Evolutionary conservation across 2,888 invertebrate genomes (phyloP).

Genomic region (Apamea epomidion): DNA sequence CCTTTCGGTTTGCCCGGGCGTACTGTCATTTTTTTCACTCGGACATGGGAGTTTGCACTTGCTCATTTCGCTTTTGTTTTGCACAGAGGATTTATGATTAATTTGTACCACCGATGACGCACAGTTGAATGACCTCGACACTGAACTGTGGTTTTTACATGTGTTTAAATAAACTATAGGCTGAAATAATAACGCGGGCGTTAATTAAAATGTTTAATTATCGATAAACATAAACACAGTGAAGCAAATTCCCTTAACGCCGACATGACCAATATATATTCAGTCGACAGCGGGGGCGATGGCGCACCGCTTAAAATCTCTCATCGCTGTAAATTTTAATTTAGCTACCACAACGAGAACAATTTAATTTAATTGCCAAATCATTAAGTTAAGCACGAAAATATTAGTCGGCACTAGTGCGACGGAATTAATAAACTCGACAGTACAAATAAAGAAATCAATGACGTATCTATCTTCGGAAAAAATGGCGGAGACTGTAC

Average conservation of each 20-base stretch:
- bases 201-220: conserved; percentile 67
- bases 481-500: conserved; percentile 87
- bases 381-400: conserved; percentile 90
- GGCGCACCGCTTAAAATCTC: conserved; percentile 80
- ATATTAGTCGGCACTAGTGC: conserved; percentile 88
- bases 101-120: conserved; percentile 76
- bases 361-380: conserved; percentile 90
- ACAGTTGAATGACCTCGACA: conserved; percentile 75
- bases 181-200: conserved; percentile 41
- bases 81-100: conserved; percentile 85
- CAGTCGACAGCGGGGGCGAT: conserved; percentile 71
- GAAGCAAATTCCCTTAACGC: conserved; percentile 72
- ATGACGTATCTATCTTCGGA: conserved; percentile 83
- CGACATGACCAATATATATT: conserved; percentile 76
- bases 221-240: conserved; percentile 66
- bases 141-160: conserved; percentile 55
- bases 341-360: conserved; percentile 89
- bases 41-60: conserved; percentile 87
- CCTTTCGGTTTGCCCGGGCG: conserved; percentile 88
- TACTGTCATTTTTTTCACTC: conserved; percentile 89
- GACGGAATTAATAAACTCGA: conserved; percentile 82
- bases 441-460: conserved; percentile 87
- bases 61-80: conserved; percentile 85
- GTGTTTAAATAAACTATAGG: conserved; percentile 43
- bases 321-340: conserved; percentile 87